Evolutionary conservation across 2,113 vertebrate species (phyloP), one percentile per base, ranked within the genome.

Genomic region (Falcunculus frontatus): DNA sequence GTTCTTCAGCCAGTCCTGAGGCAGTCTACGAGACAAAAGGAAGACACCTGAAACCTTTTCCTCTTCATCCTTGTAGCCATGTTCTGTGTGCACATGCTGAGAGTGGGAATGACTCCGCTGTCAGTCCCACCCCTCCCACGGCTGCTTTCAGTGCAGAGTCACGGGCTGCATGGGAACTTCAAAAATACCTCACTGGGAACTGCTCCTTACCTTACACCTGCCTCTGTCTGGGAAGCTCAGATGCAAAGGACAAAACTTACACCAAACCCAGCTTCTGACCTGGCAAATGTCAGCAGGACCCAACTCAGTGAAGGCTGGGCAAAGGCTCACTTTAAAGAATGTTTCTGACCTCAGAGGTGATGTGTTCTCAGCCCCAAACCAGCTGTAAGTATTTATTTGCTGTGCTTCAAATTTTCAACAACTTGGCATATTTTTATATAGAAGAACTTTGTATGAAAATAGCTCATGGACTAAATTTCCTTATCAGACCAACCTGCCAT

Each of bases 351-450:
- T 44, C 23, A 29, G 41, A n/a, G 30, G 6, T 69, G 27, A 63
- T 5, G 4, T 22, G 13, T 47, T 80, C 73, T 64, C 77, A 81
- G 73, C 41, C 41, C 47, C 29, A 94, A 53, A 88, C 26, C 35
- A 89, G 86, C 73, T 74, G 8, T 11, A 77, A 69, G 56, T 87
- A 79, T 63, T 87, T 85, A 67, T 49, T 42, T 89, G 46, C 92
- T 84, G 47, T 62, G 67, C 73, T 82, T 93, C 65, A 94, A 87
- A 81, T 74, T 68, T 9, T 84, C 22, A 67, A 82, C 64, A 87
- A 30, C 16, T 57, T 30, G 32, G 47, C 73, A 5, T 89, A 77
- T 92, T 92, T 95, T 94, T 60, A 82, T 86, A 83, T 7, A 39
- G 60, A 90, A 55, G 57, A 88, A 47, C 39, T 44, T 42, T 21